Conservation (phyloP, 2,797 vertebrate species). For the Lepus townsendii region DNA sequence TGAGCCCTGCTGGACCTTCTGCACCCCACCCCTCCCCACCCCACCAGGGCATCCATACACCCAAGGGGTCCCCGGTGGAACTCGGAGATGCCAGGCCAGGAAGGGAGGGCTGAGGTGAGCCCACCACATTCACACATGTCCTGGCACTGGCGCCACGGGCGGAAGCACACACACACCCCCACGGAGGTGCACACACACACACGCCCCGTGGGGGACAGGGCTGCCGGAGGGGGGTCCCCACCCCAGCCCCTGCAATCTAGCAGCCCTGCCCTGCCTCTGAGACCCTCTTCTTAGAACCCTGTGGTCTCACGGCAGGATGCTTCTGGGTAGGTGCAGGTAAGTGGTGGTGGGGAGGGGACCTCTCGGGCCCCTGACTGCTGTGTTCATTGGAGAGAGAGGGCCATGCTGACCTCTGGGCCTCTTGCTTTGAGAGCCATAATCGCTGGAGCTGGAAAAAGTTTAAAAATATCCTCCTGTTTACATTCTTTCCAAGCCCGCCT, state of each 20-base stretch:
- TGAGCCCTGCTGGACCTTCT: background rate
- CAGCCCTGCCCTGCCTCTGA: background rate
- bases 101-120: background rate
- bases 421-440: slow-evolving; percentile 86
- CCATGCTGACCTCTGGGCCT: slow-evolving; percentile 66
- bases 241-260: background rate
- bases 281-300: background rate
- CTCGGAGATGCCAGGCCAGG: background rate
- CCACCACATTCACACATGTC: background rate
- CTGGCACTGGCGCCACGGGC: background rate
- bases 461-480: slow-evolving; percentile 89
- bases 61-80: background rate
- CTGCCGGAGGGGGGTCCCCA: background rate
- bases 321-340: background rate
- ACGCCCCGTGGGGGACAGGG: background rate
- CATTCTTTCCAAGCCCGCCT: slow-evolving; percentile 84
- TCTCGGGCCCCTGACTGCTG: slow-evolving; percentile 24
- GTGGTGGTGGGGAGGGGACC: background rate
- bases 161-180: background rate
- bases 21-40: background rate
- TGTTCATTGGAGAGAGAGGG: slow-evolving; percentile 40
- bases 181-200: background rate
- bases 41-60: background rate
- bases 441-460: slow-evolving; percentile 86
- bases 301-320: rapidly evolving